phyloP scores from a whole-genome alignment of 1,140 invertebrate genomes.

The Elysia chlorotica region DNA sequence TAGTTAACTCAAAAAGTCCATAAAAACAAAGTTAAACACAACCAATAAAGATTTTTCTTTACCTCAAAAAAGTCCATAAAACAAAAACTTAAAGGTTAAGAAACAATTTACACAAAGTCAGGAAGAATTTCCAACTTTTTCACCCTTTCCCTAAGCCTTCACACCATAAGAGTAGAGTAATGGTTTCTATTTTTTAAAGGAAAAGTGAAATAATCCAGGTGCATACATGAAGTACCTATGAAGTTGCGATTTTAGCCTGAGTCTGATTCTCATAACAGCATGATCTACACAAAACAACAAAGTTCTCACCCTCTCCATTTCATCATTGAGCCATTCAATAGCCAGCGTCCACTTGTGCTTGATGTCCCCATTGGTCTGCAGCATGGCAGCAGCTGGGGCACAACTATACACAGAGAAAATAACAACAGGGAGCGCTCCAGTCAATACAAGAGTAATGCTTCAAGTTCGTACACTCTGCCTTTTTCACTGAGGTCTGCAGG shows the following conservation, averaged over 20 bases:
- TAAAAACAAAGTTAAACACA: too few relatives aligned
- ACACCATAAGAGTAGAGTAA: background rate
- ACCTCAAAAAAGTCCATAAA: too few relatives aligned
- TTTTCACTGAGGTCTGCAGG: too few relatives aligned
- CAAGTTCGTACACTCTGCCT: too few relatives aligned
- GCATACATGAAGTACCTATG: background rate
- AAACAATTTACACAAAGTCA: too few relatives aligned
- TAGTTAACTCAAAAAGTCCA: too few relatives aligned
- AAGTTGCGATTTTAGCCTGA: background rate
- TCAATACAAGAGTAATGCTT: too few relatives aligned
- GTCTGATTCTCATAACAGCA: background rate
- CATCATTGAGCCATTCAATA: slow-evolving; percentile 93
- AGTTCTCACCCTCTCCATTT: slow-evolving; percentile 73
- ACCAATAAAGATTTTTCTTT: too few relatives aligned
- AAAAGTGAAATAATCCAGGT: background rate
- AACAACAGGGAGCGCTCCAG: too few relatives aligned
- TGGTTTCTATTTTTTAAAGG: background rate
- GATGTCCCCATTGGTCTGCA: slow-evolving; percentile 77
- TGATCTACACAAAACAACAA: background rate
- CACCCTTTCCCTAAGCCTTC: too few relatives aligned
- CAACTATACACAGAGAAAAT: slow-evolving; percentile 72
- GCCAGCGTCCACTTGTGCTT: slow-evolving; percentile 85
- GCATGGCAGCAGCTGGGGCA: slow-evolving; percentile 73
- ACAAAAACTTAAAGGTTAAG: too few relatives aligned
- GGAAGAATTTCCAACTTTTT: too few relatives aligned